These are phyloP conservation scores for Venustoraphidia nigricollis DNA, from an alignment of 2,888 invertebrate genomes.

Conservation along the genomic window DNA sequence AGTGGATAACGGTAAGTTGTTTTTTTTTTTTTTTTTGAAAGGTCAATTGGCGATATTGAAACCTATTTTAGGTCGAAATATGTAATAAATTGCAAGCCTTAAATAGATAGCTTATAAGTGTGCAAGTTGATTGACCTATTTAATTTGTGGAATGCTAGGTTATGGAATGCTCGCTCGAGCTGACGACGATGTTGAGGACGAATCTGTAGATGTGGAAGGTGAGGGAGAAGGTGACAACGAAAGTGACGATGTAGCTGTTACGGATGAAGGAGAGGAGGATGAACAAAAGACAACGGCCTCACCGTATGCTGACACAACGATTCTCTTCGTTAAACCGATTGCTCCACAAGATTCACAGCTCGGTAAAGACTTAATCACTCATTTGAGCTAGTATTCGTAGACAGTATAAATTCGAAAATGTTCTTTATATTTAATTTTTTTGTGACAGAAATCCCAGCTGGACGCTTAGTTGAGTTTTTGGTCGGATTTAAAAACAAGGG, in stretches of 20 bases:
- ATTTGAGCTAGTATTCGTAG: background rate
- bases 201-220: conserved; percentile 47
- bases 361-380: conserved; percentile 30
- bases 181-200: conserved; percentile 53
- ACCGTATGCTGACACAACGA: conserved; percentile 78
- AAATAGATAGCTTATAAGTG: background rate
- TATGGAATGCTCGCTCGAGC: conserved; percentile 38
- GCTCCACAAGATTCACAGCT: conserved; percentile 44
- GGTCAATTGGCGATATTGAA: background rate
- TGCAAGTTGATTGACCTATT: background rate
- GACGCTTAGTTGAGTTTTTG: conserved; percentile 82
- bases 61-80: too few species aligned
- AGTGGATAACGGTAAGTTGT: conserved; percentile 53
- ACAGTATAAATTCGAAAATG: background rate
- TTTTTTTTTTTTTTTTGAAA: conserved; percentile 16
- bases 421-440: conserved; percentile 1
- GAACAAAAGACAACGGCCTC: conserved; percentile 59
- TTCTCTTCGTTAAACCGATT: conserved; percentile 75
- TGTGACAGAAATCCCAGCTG: conserved; percentile 71
- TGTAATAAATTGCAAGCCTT: background rate
- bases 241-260: conserved; percentile 42
- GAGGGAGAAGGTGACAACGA: conserved; percentile 42
- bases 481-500: conserved; percentile 96
- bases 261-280: conserved; percentile 43
- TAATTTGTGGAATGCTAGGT: conserved; percentile 22